Base-by-base conservation (phyloP, 2,888 invertebrate genomes). In the Scaptomyza reducta region DNA sequence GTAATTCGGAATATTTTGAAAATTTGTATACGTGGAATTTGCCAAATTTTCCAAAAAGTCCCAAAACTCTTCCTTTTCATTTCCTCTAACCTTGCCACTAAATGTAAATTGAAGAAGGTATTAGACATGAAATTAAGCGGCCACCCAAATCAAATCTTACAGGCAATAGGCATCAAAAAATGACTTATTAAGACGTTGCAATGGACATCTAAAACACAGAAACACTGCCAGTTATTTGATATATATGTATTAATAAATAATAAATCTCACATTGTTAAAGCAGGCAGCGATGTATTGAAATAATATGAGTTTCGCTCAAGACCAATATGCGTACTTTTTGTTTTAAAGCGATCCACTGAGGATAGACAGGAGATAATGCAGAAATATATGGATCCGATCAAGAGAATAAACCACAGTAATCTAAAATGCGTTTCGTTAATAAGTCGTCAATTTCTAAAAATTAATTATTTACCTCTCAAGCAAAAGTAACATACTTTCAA, bases 11-110 rank as follows among this genome's bases (percentile, higher is more conserved):
- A 92, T 92, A 38, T 89, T 64, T 38, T 88, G 63, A 56, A 92
- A 92, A 55, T 91, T 92, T 0, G 79, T 74, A 50, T 90, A 92
- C 0, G 92, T 89, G 0, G 91, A 89, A 62, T 92, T 92, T 4
- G 92, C 92, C 50, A 92, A 69, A 5, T 90, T 87, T 53, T 92
- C 91, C 3, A 92, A 44, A 46, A 92, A 92, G 13, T 84, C 45
- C 56, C 51, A 58, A 7, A 88, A 72, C 0, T 81, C 70, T 0
- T 5, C 10, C 22, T 74, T 80, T 0, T 74, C 68, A 1, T 47
- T 9, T 4, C 70, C 73, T 2, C 44, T 53, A 0, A 89, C 54
- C 6, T 70, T 63, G 16, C 82, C 50, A 14, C 50, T 50, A n/a
- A 25, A 47, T 29, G 16, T 33, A 0, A 6, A 13, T 16, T 49